Percentiles rank a stretch among this genome's conserved stretches.
These are phyloP conservation scores for Suncus etruscus DNA, from an alignment of 2,113 vertebrate genomes.

Conservation along the genomic window DNA sequence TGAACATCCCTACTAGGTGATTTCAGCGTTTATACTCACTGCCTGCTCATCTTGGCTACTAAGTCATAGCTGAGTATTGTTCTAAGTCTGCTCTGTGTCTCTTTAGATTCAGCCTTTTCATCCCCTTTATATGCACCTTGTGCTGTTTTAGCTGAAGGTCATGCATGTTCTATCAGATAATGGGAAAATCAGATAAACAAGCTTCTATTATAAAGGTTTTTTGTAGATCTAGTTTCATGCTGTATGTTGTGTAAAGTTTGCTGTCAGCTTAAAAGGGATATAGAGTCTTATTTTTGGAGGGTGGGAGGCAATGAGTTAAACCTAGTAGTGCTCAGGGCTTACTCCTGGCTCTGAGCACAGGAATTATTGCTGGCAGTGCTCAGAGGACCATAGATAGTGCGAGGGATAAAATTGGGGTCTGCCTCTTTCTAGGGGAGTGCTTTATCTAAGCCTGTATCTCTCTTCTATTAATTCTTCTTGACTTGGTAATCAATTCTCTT, in stretches of 20 bases:
- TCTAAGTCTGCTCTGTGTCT: neutral
- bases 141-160: neutral
- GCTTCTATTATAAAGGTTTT: neutral
- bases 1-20: neutral
- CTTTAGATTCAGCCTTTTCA: neutral
- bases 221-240: neutral
- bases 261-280: neutral
- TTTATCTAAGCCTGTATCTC: too few relatives aligned
- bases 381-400: too few relatives aligned
- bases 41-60: neutral
- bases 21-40: constrained; percentile 8
- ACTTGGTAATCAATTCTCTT: too few relatives aligned
- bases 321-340: too few relatives aligned
- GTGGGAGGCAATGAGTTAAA: too few relatives aligned
- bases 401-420: too few relatives aligned
- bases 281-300: neutral
- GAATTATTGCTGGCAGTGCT: too few relatives aligned
- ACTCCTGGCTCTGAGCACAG: too few relatives aligned
- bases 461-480: too few relatives aligned
- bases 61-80: neutral
- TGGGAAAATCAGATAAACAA: neutral
- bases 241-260: too few relatives aligned
- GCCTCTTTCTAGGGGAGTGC: too few relatives aligned
- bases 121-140: neutral
- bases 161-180: neutral